Evolutionary conservation across 2,113 vertebrate genomes (phyloP).

Genomic region (Glaucomys volans): DNA sequence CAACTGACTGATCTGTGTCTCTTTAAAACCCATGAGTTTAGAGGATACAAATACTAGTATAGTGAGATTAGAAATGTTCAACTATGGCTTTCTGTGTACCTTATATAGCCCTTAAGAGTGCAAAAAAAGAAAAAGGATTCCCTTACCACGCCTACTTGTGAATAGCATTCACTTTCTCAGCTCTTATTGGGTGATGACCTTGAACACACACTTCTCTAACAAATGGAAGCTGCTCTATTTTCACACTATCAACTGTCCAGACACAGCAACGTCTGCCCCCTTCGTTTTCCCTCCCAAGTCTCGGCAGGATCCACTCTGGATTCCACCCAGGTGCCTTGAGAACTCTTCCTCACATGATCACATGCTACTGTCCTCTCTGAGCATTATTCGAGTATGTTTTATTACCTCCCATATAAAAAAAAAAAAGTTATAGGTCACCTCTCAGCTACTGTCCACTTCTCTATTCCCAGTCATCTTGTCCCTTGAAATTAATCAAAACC

Average conservation of each 20-base stretch:
- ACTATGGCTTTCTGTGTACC: conserved; percentile 1
- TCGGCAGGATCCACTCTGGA: not conserved
- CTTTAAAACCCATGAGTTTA: not conserved
- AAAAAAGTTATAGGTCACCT: not conserved
- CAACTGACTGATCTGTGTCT: not conserved
- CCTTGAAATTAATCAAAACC: not conserved
- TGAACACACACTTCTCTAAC: not conserved
- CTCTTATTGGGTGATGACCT: not conserved
- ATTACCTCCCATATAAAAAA: not conserved
- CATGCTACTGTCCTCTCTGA: not conserved
- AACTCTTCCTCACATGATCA: no score
- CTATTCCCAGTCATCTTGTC: not conserved
- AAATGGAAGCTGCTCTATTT: not conserved
- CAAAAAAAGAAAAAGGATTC: not conserved
- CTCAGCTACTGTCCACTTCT: not conserved
- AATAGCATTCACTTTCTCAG: not conserved
- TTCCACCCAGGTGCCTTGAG: not conserved
- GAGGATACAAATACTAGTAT: not conserved
- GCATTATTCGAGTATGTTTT: not conserved
- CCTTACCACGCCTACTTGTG: not conserved
- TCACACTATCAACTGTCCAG: not conserved
- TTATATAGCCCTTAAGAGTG: not conserved
- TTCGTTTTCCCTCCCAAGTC: not conserved
- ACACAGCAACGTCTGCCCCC: not conserved
- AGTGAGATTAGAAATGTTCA: not conserved